Evolutionary conservation across 2,888 invertebrate species (phyloP).

Genomic region (Galerucella calmariensis): DNA sequence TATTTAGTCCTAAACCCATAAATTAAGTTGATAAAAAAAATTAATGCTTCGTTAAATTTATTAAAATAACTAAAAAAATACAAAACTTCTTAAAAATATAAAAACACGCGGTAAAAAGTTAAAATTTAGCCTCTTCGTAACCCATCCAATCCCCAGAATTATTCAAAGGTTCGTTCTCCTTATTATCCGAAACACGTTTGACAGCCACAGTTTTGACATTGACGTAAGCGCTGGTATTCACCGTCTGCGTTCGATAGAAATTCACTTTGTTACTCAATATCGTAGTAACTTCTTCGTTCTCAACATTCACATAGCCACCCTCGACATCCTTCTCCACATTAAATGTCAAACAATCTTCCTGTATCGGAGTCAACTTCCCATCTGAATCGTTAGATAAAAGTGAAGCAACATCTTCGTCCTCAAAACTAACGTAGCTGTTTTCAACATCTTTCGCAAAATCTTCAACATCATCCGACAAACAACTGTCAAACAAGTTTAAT

Average conservation of each 20-base stretch:
- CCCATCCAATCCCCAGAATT: conserved; percentile 62
- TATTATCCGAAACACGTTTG: conserved; percentile 43
- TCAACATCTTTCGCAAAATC: background rate
- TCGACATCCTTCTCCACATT: conserved; percentile 16
- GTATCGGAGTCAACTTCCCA: conserved; percentile 54
- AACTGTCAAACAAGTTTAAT: conserved; percentile 49
- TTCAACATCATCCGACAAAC: conserved; percentile 21
- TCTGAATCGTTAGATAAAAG: conserved; percentile 35
- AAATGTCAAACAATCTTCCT: conserved; percentile 49
- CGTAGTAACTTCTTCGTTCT: background rate
- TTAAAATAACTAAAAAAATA: conserved; percentile 28
- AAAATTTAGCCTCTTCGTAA: conserved; percentile 62
- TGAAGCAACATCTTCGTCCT: background rate
- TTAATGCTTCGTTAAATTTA: conserved; percentile 4
- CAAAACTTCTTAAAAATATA: conserved; percentile 29
- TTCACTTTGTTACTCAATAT: conserved; percentile 54
- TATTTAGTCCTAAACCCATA: too few species aligned
- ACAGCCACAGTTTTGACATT: conserved; percentile 51
- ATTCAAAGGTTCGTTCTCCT: conserved; percentile 47
- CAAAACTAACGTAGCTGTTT: background rate
- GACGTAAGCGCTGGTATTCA: conserved; percentile 50
- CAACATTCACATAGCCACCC: background rate
- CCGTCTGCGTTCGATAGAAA: conserved; percentile 55
- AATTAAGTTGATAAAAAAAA: background rate
- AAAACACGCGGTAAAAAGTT: conserved; percentile 21